Base-by-base conservation (phyloP, 2,797 vertebrate genomes). In the Fistularia commersonii region DNA sequence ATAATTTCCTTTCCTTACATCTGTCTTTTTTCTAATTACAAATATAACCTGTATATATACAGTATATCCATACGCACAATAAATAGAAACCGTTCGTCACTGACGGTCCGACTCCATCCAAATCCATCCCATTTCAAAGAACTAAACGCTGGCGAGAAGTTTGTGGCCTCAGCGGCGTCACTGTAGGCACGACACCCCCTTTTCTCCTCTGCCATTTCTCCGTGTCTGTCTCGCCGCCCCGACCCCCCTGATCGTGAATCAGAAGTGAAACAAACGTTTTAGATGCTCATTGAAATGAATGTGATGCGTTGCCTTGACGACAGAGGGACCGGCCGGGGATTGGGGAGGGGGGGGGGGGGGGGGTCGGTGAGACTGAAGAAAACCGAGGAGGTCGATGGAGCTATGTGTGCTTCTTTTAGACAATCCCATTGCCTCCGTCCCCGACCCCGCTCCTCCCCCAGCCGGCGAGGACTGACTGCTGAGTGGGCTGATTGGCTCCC, bases 401-500 rank as follows among this genome's bases (percentile, higher is more conserved):
- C 23, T 51, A 50, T 47, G 52, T 60, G 47, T 69, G 39, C 66
- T 48, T 66, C 10, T 64, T 61, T 69, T 56, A 64, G 55, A 75
- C 60, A 66, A 58, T 76, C 72, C 74, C 75, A 58, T 35, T 54
- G 56, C 23, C 23, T 23, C 23, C 23, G 4, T 23, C 23, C 23
- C 2, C 23, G 4, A 23, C 23, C 23, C 23, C 54, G 66, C 57
- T 10, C 11, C 5, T 47, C 64, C 59, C 64, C 40, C 36, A 48
- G 66, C 61, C 69, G 61, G 64, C 45, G 54, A 74, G 71, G 72
- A 57, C 61, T 68, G 79, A 80, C 75, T 82, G 81, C 77, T 76
- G 81, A 81, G 81, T 79, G 79, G 66, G 66, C 66, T 76, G 69
- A 78, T 66, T 77, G 76, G 79, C 70, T 23, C 4, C 23, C 23